Conservation (phyloP, 2,113 vertebrate species). For the Antigone vipio region DNA sequence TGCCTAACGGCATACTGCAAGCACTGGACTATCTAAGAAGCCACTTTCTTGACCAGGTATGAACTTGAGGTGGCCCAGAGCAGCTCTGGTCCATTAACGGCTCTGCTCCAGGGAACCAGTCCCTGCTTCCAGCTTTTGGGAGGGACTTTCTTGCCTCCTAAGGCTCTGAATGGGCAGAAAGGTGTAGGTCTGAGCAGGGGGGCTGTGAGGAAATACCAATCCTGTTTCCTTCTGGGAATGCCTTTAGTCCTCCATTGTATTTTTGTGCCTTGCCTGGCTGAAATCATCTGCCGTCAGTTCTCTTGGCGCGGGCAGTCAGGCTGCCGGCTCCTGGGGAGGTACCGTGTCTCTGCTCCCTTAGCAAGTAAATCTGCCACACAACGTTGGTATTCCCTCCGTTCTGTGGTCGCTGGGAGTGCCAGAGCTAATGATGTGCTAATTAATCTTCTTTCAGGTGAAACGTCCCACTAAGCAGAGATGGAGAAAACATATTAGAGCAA, state of each 20-base stretch:
- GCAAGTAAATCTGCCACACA: not conserved
- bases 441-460: not conserved
- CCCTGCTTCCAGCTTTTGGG: not conserved
- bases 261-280: not conserved
- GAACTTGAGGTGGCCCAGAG: not conserved
- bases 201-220: not conserved
- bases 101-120: not conserved
- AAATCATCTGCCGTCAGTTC: not conserved
- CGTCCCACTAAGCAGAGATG: not conserved
- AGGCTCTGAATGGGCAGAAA: not conserved
- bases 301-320: not conserved
- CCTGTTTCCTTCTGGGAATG: not conserved
- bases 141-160: not conserved
- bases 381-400: not conserved
- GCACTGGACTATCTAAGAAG: constrained; percentile 83
- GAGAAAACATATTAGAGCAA: not conserved
- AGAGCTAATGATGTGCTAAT: not conserved
- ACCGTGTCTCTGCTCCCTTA: not conserved
- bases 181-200: not conserved
- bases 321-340: not conserved
- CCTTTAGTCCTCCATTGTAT: not conserved
- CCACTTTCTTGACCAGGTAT: constrained; percentile 85
- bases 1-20: constrained; percentile 82
- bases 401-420: not conserved
- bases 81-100: not conserved